Base-by-base conservation (phyloP, 2,888 invertebrate genomes). In the Caenorhabditis sinica region DNA sequence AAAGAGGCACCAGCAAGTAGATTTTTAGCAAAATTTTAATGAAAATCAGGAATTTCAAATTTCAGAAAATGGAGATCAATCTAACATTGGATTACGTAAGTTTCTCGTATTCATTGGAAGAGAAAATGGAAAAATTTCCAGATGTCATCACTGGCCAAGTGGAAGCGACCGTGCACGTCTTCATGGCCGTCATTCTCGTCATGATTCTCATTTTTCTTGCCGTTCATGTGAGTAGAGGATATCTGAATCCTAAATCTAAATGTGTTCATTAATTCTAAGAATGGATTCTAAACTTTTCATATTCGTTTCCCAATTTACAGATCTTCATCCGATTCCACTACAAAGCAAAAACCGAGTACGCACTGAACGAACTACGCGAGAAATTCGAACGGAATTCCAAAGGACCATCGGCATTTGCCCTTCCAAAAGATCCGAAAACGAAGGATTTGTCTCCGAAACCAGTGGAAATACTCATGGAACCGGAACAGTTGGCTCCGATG, bases 301-400 rank as follows among this genome's bases (percentile, higher is more conserved):
- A 1, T 63, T n/a, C 11, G 1, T 13, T 28, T 56, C 8, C 1
- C 13, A 56, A 11, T 9, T 51, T 82, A 0, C 77, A 82, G 82
- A 25, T 71, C 8, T 72, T 76, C 72, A 76, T 82, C n/a, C 82
- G 82, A 49, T 66, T 72, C 43, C 82, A 82, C 66, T 82, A 82
- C 76, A 82, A 82, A 66, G 77, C 82, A 23, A 82, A 82, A 36
- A 82, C 82, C 28, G 82, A 82, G 4, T 72, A 82, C 43, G 77
- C 77, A 3, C 82, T 82, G 20, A 66, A 71, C 28, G 82, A 82
- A 17, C 49, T 82, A 9, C 56, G 58, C 1, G 82, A 82, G 17
- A 82, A 82, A 25, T 75, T 63, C 56, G 82, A 82, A 36, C 61
- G 61, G 25, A 75, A 69, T n/a, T 11, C 33, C 8, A 81, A 81